A percentile compares a stretch with the other conserved stretches of the same genome.
phyloP scores from a whole-genome alignment of 2,113 vertebrate species.

The Tringa solitaria region DNA sequence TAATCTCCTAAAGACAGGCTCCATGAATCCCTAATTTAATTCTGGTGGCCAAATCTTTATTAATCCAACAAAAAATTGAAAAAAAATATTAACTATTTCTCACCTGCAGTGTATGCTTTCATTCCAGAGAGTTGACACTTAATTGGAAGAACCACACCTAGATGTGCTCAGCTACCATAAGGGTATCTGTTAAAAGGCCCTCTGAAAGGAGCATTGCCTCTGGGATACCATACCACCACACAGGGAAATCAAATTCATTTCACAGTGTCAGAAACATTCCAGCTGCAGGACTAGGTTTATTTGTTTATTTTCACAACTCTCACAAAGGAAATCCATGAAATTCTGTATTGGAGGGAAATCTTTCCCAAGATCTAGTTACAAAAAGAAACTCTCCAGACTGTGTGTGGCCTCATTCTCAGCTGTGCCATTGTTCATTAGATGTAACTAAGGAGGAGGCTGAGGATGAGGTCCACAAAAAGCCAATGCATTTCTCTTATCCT shows the following conservation, averaged over 20 bases:
- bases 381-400: slow-evolving; percentile 35
- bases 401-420: slow-evolving; percentile 61
- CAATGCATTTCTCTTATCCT: slow-evolving; percentile 29
- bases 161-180: not conserved
- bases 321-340: slow-evolving; percentile 50
- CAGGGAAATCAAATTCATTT: slow-evolving; percentile 25
- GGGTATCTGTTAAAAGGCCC: not conserved
- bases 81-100: not conserved
- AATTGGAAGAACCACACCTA: not conserved
- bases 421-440: slow-evolving; percentile 52
- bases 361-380: slow-evolving; percentile 58
- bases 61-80: not conserved
- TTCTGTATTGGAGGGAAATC: slow-evolving; percentile 28
- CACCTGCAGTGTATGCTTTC: not conserved
- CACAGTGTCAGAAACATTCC: not conserved
- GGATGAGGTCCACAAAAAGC: slow-evolving; percentile 22
- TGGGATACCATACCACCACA: not conserved
- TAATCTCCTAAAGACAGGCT: not conserved
- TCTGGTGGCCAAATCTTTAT: not conserved
- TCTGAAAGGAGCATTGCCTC: not conserved
- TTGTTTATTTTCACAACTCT: slow-evolving; percentile 45
- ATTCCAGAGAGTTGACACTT: not conserved
- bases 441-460: slow-evolving; percentile 30
- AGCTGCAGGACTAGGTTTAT: slow-evolving; percentile 24
- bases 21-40: not conserved